Base-by-base conservation (phyloP, 2,113 vertebrate genomes). In the Corvus hawaiiensis region DNA sequence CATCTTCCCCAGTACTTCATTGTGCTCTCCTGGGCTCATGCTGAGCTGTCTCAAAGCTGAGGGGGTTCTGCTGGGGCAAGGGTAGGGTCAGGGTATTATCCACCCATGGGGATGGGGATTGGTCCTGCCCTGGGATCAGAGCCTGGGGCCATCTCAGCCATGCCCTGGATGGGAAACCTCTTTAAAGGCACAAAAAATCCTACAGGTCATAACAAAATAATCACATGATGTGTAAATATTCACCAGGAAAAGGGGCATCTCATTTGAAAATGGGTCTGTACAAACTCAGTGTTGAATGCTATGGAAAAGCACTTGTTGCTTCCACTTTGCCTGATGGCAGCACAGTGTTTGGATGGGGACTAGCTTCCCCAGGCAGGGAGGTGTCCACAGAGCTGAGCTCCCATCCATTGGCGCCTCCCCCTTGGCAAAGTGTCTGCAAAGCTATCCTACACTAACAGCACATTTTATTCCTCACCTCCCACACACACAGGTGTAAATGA, bases 341-440 rank as follows among this genome's bases (percentile, higher is more conserved):
- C 9, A 6, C 0, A 0, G 15, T 49, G 37, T 37, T 61, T 2
- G 10, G 58, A 16, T 39, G 37, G 41, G 23, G 9, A 72, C 13
- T 56, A 18, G 22, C 35, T 71, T 28, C 56, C 21, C 10, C 33
- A 35, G 69, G 35, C 18, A 4, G 8, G 17, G 16, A 23, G 49
- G 24, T 24, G 32, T 74, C 72, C 52, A 22, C 43, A 33, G 27
- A 52, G 26, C 46, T 77, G 55, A 89, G 19, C 28, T 59, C 37
- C 41, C 27, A 7, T 6, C 16, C 30, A 4, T 3, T 35, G 37
- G 4, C 74, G 33, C 43, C 39, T 66, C 26, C 24, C 11, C 10
- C 27, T 59, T 61, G 69, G 59, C 66, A 78, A 71, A 43, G 27
- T 11, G 20, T 43, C 41, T 75, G 35, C 54, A 62, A 35, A 62